These are phyloP conservation scores for Glaucidium brasilianum DNA, from an alignment of 2,113 vertebrate genomes.

Conservation along the genomic window DNA sequence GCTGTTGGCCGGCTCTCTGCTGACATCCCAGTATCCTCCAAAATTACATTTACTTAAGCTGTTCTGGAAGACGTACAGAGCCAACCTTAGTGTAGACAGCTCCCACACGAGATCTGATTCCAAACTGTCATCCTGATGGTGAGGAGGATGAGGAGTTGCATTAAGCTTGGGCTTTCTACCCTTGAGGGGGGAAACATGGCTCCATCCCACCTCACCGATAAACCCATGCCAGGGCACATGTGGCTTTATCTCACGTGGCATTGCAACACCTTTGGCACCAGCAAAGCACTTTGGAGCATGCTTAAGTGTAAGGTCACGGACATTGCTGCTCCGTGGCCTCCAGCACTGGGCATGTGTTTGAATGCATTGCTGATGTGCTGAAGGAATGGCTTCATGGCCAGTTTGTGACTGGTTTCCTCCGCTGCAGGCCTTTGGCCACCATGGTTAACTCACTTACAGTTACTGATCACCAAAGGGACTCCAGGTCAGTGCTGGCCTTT, in stretches of 20 bases:
- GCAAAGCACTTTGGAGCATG: not conserved
- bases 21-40: not conserved
- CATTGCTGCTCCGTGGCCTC: fast-evolving
- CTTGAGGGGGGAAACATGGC: not conserved
- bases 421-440: not conserved
- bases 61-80: not conserved
- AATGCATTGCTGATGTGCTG: not conserved
- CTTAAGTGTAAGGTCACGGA: not conserved
- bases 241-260: not conserved
- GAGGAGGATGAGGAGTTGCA: not conserved
- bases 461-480: not conserved
- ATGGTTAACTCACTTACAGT: not conserved
- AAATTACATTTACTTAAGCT: not conserved
- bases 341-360: not conserved
- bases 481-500: not conserved
- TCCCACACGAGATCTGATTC: not conserved
- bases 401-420: not conserved
- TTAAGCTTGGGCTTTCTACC: not conserved
- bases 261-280: not conserved
- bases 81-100: not conserved
- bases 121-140: not conserved
- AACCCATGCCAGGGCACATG: not conserved
- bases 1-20: not conserved
- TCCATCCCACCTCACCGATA: not conserved
- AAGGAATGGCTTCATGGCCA: not conserved